Conservation (phyloP, 2,888 invertebrate genomes). For the Latrodectus elegans region DNA sequence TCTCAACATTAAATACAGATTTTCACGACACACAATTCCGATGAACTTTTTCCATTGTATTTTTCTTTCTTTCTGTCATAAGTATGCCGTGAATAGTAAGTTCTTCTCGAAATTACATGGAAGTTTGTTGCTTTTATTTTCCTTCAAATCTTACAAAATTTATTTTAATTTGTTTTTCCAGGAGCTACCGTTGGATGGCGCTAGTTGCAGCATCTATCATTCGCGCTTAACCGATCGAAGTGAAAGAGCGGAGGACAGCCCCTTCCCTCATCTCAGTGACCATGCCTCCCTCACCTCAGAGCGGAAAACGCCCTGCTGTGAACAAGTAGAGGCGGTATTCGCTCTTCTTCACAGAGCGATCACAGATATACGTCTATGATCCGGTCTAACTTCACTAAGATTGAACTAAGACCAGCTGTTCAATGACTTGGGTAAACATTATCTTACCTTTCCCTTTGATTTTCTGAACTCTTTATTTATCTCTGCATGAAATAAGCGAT, state of each 20-base stretch:
- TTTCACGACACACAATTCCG: too few species aligned
- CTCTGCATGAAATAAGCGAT: not conserved
- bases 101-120: too few species aligned
- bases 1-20: too few species aligned
- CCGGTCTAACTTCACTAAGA: not conserved
- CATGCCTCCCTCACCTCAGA: conserved; percentile 35
- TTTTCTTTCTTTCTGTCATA: too few species aligned
- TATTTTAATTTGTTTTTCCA: not conserved
- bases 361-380: not conserved
- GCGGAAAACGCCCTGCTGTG: conserved; percentile 61
- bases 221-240: conserved; percentile 56
- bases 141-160: too few species aligned
- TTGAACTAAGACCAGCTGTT: not conserved
- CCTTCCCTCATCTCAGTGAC: conserved; percentile 10
- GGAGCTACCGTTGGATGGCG: conserved; percentile 49
- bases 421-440: not conserved
- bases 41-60: too few species aligned
- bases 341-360: conserved; percentile 20
- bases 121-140: too few species aligned
- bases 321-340: conserved; percentile 11
- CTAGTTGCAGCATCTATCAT: conserved; percentile 22
- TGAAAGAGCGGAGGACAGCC: conserved; percentile 5
- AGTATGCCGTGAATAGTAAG: too few species aligned
- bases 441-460: too few species aligned
- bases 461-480: too few species aligned